Evolutionary conservation across 2,113 vertebrate genomes (phyloP).

Genomic region (Nibea albiflora): DNA sequence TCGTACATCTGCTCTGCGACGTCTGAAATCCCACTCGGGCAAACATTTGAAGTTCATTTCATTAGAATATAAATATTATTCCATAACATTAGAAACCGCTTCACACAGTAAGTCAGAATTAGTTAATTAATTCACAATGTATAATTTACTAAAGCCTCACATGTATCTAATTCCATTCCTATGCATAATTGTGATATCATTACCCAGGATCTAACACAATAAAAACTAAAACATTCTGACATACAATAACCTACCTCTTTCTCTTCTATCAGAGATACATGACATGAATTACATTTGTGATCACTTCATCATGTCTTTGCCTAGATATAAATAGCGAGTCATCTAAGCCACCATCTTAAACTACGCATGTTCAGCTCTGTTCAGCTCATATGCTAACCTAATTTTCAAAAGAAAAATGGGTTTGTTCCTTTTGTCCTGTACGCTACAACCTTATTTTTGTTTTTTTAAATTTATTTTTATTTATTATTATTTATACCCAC

Average conservation of each 20-base stretch:
- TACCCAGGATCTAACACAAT: background rate
- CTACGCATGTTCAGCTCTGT: constrained; percentile 7
- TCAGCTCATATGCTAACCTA: background rate
- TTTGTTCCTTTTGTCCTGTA: background rate
- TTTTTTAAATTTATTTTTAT: background rate
- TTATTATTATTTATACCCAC: background rate
- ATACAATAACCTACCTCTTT: background rate
- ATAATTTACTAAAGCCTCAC: constrained; percentile 8
- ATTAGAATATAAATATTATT: constrained; percentile 14
- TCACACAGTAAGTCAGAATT: constrained; percentile 24
- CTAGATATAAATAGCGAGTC: constrained; percentile 19
- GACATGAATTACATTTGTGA: constrained; percentile 13
- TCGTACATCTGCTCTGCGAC: constrained; percentile 46
- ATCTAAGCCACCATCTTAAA: constrained; percentile 27
- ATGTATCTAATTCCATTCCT: constrained; percentile 29
- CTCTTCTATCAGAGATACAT: background rate
- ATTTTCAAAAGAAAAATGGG: background rate
- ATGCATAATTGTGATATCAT: constrained; percentile 18
- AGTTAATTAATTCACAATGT: constrained; percentile 21
- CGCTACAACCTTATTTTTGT: background rate
- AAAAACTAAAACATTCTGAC: constrained; percentile 6
- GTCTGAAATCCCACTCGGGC: constrained; percentile 21
- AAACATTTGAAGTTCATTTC: constrained; percentile 16
- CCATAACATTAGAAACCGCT: constrained; percentile 25
- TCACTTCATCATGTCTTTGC: constrained; percentile 24